Percentiles rank a stretch among this genome's conserved stretches.
Evolutionary conservation across 2,888 invertebrate species (phyloP).

Genomic region (Ormyrus pomaceus): DNA sequence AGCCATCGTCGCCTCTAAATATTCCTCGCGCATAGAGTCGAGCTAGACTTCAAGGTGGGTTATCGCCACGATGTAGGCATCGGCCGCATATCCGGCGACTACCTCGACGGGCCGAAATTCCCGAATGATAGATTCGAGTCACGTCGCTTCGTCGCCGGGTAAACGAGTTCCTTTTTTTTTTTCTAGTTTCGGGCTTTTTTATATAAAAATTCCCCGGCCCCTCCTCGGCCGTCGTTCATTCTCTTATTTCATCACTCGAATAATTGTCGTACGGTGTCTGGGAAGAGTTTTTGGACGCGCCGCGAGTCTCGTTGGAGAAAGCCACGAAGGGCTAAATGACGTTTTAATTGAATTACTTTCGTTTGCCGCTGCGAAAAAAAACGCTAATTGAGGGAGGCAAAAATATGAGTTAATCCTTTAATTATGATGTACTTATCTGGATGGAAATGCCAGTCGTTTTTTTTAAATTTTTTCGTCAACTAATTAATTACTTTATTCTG

Average conservation of each 20-base stretch:
- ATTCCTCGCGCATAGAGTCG: constrained; percentile 56
- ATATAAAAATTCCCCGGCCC: constrained; percentile 20
- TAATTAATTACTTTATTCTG: background rate
- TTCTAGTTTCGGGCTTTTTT: constrained; percentile 10
- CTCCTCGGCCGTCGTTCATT: background rate
- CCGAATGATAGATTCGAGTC: constrained; percentile 60
- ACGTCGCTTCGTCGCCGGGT: constrained; percentile 52
- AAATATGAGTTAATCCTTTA: background rate
- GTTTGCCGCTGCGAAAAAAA: constrained; percentile 4
- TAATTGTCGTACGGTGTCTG: constrained; percentile 45
- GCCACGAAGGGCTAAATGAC: constrained; percentile 1
- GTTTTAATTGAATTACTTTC: constrained; percentile 43
- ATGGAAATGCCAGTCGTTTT: background rate
- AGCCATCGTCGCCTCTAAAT: constrained; percentile 32
- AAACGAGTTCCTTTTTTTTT: constrained; percentile 33
- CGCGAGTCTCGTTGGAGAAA: background rate
- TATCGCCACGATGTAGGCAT: constrained; percentile 1
- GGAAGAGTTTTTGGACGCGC: background rate
- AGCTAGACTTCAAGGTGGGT: constrained; percentile 6
- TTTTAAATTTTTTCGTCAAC: constrained; percentile 9
- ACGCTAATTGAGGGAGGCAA: constrained; percentile 21
- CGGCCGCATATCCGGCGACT: constrained; percentile 54
- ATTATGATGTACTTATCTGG: constrained; percentile 7
- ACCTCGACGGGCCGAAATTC: constrained; percentile 56
- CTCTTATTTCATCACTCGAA: constrained; percentile 34